Evolutionary conservation across 2,888 invertebrate genomes (phyloP).

Genomic region (Hoplodrina blanda): DNA sequence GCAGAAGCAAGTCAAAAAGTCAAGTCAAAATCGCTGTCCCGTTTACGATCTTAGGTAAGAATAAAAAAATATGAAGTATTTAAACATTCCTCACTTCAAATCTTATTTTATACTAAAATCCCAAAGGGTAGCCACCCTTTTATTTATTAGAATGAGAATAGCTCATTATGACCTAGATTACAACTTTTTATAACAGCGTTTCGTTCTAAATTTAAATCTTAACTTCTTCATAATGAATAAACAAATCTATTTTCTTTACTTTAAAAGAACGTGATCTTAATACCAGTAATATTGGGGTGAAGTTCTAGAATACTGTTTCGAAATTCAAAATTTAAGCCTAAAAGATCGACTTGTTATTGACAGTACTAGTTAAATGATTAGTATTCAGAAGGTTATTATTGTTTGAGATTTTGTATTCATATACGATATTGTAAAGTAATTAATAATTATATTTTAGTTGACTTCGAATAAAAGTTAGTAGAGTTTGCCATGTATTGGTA

Average conservation of each 20-base stretch:
- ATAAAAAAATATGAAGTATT: background rate
- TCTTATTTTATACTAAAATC: background rate
- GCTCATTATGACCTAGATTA: slow-evolving; percentile 4
- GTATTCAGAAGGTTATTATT: too few species aligned
- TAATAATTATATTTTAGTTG: too few species aligned
- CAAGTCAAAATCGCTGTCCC: too few species aligned
- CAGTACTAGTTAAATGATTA: background rate
- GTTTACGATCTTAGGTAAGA: too few species aligned
- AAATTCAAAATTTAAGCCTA: too few species aligned
- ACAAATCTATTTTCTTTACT: slow-evolving; percentile 10
- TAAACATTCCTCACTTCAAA: background rate
- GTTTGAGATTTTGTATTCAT: too few species aligned
- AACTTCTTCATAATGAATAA: slow-evolving; percentile 4
- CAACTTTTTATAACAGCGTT: background rate
- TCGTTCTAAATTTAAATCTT: slow-evolving; percentile 10
- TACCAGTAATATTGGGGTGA: background rate
- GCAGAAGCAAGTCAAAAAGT: too few species aligned
- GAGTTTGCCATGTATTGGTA: too few species aligned
- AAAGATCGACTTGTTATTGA: background rate
- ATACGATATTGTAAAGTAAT: too few species aligned
- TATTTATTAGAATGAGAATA: slow-evolving; percentile 6
- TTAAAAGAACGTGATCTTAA: background rate
- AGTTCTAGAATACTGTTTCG: background rate
- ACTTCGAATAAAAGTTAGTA: too few species aligned
- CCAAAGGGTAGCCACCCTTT: background rate